Evolutionary conservation across 2,888 invertebrate genomes (phyloP).

Genomic region (Diarsia mendica): DNA sequence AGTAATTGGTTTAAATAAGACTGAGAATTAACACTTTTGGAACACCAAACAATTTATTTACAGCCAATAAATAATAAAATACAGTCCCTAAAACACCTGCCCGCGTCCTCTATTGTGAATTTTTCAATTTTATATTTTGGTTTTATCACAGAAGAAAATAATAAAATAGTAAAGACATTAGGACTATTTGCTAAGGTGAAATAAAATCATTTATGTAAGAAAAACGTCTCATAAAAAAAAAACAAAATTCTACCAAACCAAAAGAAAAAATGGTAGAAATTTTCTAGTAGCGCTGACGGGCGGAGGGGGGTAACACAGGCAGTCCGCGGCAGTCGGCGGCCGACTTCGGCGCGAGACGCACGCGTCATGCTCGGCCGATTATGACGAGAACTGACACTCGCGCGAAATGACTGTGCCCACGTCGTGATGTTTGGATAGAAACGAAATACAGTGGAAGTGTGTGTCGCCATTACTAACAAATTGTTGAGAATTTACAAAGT

Average conservation of each 20-base stretch:
- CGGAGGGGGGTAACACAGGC: constrained; percentile 72
- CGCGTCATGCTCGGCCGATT: constrained; percentile 76
- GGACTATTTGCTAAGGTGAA: not conserved
- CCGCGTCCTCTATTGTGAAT: not conserved
- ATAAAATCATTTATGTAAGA: not conserved
- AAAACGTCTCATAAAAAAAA: not conserved
- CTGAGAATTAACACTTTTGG: not conserved
- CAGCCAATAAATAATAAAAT: not conserved
- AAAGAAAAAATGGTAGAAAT: constrained; percentile 43
- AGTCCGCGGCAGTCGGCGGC: constrained; percentile 82
- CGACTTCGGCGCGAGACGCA: constrained; percentile 78
- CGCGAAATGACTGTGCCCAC: constrained; percentile 80
- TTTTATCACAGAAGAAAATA: too few relatives aligned
- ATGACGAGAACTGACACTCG: constrained; percentile 69
- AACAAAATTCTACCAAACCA: constrained; percentile 24
- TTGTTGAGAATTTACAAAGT: constrained; percentile 55
- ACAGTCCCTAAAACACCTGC: not conserved
- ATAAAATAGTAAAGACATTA: too few relatives aligned
- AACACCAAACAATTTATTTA: not conserved
- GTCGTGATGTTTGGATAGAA: constrained; percentile 76
- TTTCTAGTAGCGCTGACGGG: constrained; percentile 53
- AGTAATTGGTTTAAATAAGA: not conserved
- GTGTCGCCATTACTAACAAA: constrained; percentile 64
- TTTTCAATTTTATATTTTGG: too few relatives aligned
- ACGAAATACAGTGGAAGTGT: constrained; percentile 80